Evolutionary conservation across 2,888 invertebrate species (phyloP), one percentile per base, ranked within the genome.

Genomic region (Fragum sueziense): DNA sequence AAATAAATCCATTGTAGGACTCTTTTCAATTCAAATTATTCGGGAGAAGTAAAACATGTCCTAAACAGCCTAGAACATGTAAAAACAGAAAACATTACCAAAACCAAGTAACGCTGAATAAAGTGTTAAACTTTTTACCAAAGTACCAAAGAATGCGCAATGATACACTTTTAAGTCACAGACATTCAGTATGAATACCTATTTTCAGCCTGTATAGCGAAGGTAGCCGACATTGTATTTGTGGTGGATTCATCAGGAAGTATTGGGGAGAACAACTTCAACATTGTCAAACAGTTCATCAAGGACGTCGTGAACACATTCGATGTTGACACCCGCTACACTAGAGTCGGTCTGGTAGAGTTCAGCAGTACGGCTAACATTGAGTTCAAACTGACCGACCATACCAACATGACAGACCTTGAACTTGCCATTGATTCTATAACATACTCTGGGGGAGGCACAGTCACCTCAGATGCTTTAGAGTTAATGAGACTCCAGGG

Each of bases 391-490:
- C 84, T 90, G 14, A 78, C 85, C 72, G 75, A 82, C 14, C 79
- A 75, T 52, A 70, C 62, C 0, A 85, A 72, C 61, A 70, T 74
- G 9, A 76, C 87, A 14, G 86, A 85, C 7, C 70, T 87, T 3
- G 20, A 80, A n/a, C 59, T 71, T n/a, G 86, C 86, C 1, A 73
- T 88, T 20, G 76, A 74, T 41, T 69, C 72, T 14, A 76, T 86
- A 20, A 76, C 65, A 0, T 85, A 86, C 67, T 82, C 76, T 41
- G 80, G 82, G 1, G 86, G 86, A n/a, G 85, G 85, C 17, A 90
- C 90, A 6, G 76, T 86, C 61, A 90, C 89, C 1, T 88, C 87
- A 14, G 84, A 84, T n/a, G 89, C 88, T n/a, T 72, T 90, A 6
- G 72, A 85, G 14, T 33, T 84, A 20, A 80, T 86, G 80, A 76